Evolutionary conservation across 2,113 vertebrate species (phyloP), one percentile per base, ranked within the genome.

Genomic region (Sander vitreus): DNA sequence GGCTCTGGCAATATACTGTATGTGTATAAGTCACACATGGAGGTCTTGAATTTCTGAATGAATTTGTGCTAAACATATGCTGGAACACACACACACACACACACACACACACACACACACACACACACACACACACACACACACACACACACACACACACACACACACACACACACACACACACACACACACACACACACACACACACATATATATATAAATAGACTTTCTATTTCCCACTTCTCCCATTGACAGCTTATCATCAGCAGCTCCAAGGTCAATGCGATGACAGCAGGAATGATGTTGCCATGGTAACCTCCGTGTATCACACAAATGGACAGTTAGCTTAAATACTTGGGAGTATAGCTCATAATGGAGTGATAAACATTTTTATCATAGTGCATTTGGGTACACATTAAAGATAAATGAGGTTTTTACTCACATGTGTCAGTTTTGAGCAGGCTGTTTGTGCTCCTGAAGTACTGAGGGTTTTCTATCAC

Each of bases 401-500:
- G 7, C 1, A 30, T 27, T 25, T 70, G 18, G 59, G 19, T n/a
- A 5, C 7, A 19, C 6, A 4, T 55, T 23, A 54, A 60, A 69
- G 50, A 53, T 55, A 30, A 16, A 13, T 21, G 3, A 16, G 2
- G 3, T 43, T 53, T 73, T 12, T 36, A 91, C 97, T 98, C 91
- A 99, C 97, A 98, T 2, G 97, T 98, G 92, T 98, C 97, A 15
- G 97, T 96, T 91, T 99, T 99, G 83, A 98, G 96, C 67, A 98
- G 95, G 88, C 96, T 98, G 91, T 97, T 97, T 55, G 97, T 97
- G 93, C 97, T 98, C 91, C 97, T 96, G 93, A 99, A 99, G 91
- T 99, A 99, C 89, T 99, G 98, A 0, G 97, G 98, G 92, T 99
- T 99, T 95, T 99, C 98, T 23, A 99, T 99, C 76, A 99, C 96